Percentiles rank a stretch among this genome's conserved stretches.
These are phyloP conservation scores for Machimus rusticus DNA, from an alignment of 2,888 invertebrate species.

Conservation along the genomic window DNA sequence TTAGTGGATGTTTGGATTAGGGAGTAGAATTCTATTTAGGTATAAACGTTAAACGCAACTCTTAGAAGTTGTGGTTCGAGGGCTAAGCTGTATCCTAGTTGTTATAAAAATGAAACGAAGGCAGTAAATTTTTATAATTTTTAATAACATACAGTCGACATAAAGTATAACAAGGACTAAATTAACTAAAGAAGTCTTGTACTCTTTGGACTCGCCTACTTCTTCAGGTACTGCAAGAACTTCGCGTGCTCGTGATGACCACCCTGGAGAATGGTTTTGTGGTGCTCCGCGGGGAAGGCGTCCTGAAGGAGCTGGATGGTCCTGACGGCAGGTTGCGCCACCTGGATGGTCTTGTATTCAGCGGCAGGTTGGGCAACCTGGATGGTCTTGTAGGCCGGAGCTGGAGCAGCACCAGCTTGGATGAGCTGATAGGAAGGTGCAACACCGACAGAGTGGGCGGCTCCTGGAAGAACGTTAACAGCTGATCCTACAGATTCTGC, in stretches of 20 bases:
- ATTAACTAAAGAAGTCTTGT: constrained; percentile 15
- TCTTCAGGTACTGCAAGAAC: constrained; percentile 19
- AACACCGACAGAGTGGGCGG: neutral
- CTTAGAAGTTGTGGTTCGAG: no score
- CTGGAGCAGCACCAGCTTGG: neutral
- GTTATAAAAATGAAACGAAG: neutral
- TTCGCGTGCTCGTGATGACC: neutral
- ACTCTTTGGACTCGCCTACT: neutral
- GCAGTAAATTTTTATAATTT: neutral
- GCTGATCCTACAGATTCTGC: neutral
- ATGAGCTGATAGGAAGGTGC: neutral
- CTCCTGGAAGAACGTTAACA: neutral
- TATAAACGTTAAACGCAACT: neutral
- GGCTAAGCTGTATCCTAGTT: no score
- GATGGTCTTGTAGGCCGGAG: neutral
- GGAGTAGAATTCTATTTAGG: no score
- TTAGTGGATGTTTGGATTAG: neutral
- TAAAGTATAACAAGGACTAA: constrained; percentile 1
- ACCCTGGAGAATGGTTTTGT: constrained; percentile 3
- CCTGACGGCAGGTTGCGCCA: neutral
- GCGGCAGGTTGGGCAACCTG: neutral
- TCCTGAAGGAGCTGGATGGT: constrained; percentile 13
- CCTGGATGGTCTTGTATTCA: neutral
- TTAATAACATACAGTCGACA: constrained; percentile 22
- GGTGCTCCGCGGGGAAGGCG: constrained; percentile 1